These are phyloP conservation scores for Elmis aenea DNA, from an alignment of 2,888 invertebrate species.

Conservation along the genomic window DNA sequence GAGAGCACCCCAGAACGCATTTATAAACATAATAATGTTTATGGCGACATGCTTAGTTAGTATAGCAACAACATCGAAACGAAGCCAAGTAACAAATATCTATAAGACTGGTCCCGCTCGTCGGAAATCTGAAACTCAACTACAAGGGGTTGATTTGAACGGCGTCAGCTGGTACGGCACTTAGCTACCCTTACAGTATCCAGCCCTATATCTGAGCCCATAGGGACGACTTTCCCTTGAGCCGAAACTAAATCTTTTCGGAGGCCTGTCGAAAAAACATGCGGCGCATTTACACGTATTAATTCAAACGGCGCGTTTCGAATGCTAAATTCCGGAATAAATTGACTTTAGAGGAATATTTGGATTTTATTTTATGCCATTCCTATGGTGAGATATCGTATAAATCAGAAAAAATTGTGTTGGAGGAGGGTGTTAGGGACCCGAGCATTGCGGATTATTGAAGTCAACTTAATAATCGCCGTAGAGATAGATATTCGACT, in stretches of 20 bases:
- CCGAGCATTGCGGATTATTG: too few species aligned
- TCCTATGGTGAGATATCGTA: slow-evolving; percentile 30
- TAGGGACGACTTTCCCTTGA: slow-evolving; percentile 31
- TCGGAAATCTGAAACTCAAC: slow-evolving; percentile 26
- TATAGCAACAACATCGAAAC: too few species aligned
- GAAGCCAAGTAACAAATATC: too few species aligned
- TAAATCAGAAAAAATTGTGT: slow-evolving; percentile 33
- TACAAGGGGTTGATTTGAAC: slow-evolving; percentile 39
- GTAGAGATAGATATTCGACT: too few species aligned
- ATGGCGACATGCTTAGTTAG: too few species aligned
- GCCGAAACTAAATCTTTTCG: slow-evolving; percentile 36
- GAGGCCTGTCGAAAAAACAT: slow-evolving; percentile 43
- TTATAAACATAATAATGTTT: too few species aligned
- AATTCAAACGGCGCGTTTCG: slow-evolving; percentile 41
- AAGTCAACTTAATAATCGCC: too few species aligned
- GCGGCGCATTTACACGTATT: slow-evolving; percentile 45
- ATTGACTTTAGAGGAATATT: slow-evolving; percentile 34
- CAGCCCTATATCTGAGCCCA: slow-evolving; percentile 29
- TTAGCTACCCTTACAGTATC: slow-evolving; percentile 43
- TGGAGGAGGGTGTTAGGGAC: slow-evolving; percentile 19
- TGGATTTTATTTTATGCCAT: slow-evolving; percentile 34
- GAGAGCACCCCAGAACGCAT: too few species aligned
- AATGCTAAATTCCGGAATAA: slow-evolving; percentile 42
- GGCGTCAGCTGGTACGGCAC: slow-evolving; percentile 56
- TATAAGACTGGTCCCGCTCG: slow-evolving; percentile 28